A percentile compares a stretch with the other conserved stretches of the same genome.
phyloP scores from a whole-genome alignment of 1,140 invertebrate species.

The Tetragonula clypearis region DNA sequence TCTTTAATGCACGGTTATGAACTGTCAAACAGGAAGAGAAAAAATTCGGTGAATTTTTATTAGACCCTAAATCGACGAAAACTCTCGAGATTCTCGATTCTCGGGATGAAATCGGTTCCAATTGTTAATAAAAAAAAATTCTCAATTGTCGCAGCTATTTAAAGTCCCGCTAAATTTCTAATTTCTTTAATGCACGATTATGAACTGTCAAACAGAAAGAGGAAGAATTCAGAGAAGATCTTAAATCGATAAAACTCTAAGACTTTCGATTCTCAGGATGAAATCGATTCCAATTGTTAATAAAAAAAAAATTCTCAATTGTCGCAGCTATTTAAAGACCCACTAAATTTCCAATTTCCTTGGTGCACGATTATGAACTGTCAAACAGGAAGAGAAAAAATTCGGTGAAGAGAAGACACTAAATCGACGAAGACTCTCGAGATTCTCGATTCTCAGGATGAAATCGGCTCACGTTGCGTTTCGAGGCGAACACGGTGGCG shows the following conservation, averaged over 20 bases:
- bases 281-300: too few relatives aligned
- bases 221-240: not conserved
- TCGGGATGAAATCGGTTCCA: not conserved
- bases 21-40: not conserved
- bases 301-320: too few relatives aligned
- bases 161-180: too few relatives aligned
- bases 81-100: constrained; percentile 10
- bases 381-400: not conserved
- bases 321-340: too few relatives aligned
- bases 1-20: not conserved
- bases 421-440: constrained; percentile 12
- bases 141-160: too few relatives aligned
- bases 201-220: not conserved
- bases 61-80: not conserved
- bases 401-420: not conserved
- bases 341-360: too few relatives aligned
- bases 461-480: not conserved
- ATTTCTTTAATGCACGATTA: too few relatives aligned
- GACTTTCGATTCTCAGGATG: too few relatives aligned
- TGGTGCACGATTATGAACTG: not conserved
- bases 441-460: constrained; percentile 5
- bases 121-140: too few relatives aligned
- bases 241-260: too few relatives aligned
- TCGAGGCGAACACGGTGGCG: not conserved
- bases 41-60: too few relatives aligned